phyloP scores from a whole-genome alignment of 2,113 vertebrate species.

The Podiceps cristatus region DNA sequence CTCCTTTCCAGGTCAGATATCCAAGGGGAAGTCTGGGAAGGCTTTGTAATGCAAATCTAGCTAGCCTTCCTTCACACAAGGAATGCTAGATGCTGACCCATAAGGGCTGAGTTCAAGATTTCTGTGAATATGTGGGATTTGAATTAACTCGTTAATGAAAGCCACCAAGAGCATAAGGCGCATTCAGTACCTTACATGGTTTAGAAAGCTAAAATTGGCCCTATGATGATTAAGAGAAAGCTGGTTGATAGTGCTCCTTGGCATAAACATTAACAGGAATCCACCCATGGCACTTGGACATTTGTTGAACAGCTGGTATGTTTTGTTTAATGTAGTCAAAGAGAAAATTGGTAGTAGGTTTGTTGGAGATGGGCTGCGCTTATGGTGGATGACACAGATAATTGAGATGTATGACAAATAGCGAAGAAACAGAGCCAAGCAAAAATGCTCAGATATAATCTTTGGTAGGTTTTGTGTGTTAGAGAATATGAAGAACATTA shows the following conservation, averaged over 20 bases:
- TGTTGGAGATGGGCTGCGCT: not conserved
- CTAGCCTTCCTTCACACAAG: not conserved
- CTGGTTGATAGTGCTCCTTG: not conserved
- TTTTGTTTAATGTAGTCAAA: not conserved
- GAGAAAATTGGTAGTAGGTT: not conserved
- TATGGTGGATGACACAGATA: not conserved
- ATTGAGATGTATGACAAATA: not conserved
- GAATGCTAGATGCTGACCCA: constrained; percentile 50
- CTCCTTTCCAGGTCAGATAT: constrained; percentile 47
- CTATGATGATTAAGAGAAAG: not conserved
- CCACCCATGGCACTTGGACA: not conserved
- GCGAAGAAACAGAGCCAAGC: not conserved
- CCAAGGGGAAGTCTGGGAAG: constrained; percentile 23
- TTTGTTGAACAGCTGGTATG: not conserved
- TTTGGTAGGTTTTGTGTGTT: not conserved
- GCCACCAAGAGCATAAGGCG: not conserved
- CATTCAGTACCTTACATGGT: not conserved
- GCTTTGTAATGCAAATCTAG: constrained; percentile 60
- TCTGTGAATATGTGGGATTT: constrained; percentile 41
- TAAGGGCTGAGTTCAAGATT: constrained; percentile 49
- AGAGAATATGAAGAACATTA: not conserved
- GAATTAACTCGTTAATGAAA: not conserved
- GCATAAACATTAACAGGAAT: not conserved
- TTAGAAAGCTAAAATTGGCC: not conserved
- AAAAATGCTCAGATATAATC: not conserved